A percentile compares a stretch with the other conserved stretches of the same genome.
Evolutionary conservation across 2,113 vertebrate genomes (phyloP).

Genomic region (Delphinus delphis): DNA sequence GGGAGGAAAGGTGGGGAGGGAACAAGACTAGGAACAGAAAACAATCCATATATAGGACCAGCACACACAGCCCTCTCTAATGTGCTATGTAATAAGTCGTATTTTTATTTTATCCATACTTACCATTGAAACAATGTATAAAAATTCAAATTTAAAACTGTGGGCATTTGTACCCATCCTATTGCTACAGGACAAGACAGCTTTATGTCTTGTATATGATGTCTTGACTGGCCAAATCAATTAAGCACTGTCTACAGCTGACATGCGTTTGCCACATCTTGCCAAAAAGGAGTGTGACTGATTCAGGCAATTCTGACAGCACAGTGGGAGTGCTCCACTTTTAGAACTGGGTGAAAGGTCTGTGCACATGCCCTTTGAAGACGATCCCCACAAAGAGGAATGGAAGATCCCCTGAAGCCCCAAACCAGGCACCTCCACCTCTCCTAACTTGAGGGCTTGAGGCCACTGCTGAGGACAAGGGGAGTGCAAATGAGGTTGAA

Average conservation of each 20-base stretch:
- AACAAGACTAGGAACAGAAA: background rate
- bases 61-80: background rate
- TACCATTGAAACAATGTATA: background rate
- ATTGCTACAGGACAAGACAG: background rate
- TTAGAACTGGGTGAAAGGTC: constrained; percentile 65
- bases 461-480: background rate
- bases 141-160: background rate
- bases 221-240: background rate
- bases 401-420: background rate
- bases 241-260: background rate
- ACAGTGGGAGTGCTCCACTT: background rate
- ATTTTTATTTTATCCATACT: background rate
- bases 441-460: background rate
- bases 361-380: constrained; percentile 17
- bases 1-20: background rate
- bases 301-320: constrained; percentile 27
- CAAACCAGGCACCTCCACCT: background rate
- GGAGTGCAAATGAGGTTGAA: background rate
- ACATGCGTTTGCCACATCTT: background rate
- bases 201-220: background rate
- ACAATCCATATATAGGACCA: background rate
- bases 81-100: background rate
- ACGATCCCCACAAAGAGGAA: background rate
- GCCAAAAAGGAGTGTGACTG: constrained; percentile 9
- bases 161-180: background rate